These are phyloP conservation scores for Elegia similella DNA, from an alignment of 2,888 invertebrate genomes.

Conservation along the genomic window DNA sequence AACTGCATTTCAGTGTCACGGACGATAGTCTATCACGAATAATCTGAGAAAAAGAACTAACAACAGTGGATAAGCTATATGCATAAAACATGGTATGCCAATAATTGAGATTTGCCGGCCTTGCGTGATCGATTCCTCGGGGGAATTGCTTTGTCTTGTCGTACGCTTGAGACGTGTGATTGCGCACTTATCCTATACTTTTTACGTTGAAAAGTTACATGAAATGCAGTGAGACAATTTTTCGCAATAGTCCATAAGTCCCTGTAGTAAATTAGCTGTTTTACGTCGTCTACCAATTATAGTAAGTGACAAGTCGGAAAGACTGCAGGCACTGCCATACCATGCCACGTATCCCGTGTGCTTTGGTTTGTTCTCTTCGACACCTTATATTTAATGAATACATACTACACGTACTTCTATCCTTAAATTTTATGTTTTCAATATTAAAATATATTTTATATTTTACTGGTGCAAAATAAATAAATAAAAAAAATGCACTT, in stretches of 20 bases:
- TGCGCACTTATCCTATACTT: constrained; percentile 39
- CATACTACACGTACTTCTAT: too few species aligned
- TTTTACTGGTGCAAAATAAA: too few species aligned
- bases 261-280: neutral
- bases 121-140: constrained; percentile 65
- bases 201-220: constrained; percentile 41
- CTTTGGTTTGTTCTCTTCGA: too few species aligned
- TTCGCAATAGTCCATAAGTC: constrained; percentile 12
- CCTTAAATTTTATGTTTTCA: too few species aligned
- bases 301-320: neutral
- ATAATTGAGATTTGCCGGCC: constrained; percentile 55
- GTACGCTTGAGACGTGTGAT: constrained; percentile 39
- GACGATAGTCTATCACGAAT: constrained; percentile 1
- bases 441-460: too few species aligned
- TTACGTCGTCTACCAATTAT: constrained; percentile 1
- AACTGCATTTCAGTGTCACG: constrained; percentile 9
- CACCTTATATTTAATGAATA: too few species aligned
- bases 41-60: constrained; percentile 28
- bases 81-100: constrained; percentile 51
- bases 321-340: too few species aligned
- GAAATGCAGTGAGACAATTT: constrained; percentile 27
- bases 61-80: constrained; percentile 38
- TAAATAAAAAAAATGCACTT: too few species aligned
- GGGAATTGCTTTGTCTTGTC: constrained; percentile 53
- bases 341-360: too few species aligned